Evolutionary conservation across 1,140 invertebrate genomes (phyloP).

Genomic region (Agraylea sexmaculata): DNA sequence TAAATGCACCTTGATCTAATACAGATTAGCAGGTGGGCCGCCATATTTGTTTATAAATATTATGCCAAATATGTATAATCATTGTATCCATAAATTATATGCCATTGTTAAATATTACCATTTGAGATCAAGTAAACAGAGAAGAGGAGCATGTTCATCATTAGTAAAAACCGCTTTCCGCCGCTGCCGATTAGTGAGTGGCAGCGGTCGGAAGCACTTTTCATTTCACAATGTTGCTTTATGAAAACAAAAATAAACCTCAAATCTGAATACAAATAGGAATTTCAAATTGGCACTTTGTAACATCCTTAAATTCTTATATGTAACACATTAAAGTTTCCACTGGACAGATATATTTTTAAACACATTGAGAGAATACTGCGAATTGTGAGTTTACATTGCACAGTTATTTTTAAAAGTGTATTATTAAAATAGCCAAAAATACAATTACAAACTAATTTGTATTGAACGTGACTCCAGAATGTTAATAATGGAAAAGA

Average conservation of each 20-base stretch:
- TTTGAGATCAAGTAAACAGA: conserved; percentile 22
- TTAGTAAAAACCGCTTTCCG: too few species aligned
- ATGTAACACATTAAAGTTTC: too few species aligned
- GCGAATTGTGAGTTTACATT: conserved; percentile 11
- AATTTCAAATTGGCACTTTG: conserved; percentile 21
- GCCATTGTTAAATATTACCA: conserved; percentile 21
- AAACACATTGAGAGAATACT: conserved; percentile 16
- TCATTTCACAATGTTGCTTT: too few species aligned
- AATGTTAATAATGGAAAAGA: too few species aligned
- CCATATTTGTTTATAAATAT: conserved; percentile 4
- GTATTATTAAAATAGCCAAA: too few species aligned
- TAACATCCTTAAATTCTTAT: conserved; percentile 12
- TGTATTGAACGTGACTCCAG: too few species aligned
- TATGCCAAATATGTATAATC: conserved; percentile 5
- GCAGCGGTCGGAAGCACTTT: conserved; percentile 29
- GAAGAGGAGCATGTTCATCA: too few species aligned
- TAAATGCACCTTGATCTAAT: conserved; percentile 22
- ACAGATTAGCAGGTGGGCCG: conserved; percentile 19
- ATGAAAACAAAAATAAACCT: too few species aligned
- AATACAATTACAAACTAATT: too few species aligned
- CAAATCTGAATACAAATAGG: conserved; percentile 13
- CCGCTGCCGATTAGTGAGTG: conserved; percentile 28
- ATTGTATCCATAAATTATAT: conserved; percentile 3
- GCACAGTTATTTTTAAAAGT: conserved; percentile 12
- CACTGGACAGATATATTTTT: conserved; percentile 17